These are phyloP conservation scores for Caenorhabditis afra DNA, from an alignment of 2,888 invertebrate genomes.

Conservation along the genomic window DNA sequence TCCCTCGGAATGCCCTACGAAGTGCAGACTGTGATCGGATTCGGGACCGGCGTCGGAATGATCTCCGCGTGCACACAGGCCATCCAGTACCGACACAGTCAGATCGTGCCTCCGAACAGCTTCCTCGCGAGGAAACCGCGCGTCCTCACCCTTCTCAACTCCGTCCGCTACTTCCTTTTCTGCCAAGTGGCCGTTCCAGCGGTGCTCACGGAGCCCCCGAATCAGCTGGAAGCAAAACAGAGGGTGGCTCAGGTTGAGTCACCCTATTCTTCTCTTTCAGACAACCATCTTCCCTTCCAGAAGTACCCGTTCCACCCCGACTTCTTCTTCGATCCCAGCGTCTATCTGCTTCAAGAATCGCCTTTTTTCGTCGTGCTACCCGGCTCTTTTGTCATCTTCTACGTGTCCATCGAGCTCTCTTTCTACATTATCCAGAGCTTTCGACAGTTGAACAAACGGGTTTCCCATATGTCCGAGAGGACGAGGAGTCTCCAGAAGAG, in stretches of 20 bases:
- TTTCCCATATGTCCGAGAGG: slow-evolving; percentile 41
- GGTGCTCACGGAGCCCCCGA: slow-evolving; percentile 21
- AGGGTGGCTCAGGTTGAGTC: slow-evolving; percentile 16
- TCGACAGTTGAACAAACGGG: slow-evolving; percentile 23
- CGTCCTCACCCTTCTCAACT: slow-evolving; percentile 12
- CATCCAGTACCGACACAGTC: slow-evolving; percentile 36
- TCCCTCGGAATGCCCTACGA: slow-evolving; percentile 34
- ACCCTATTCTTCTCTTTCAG: no score
- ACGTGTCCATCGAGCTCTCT: slow-evolving; percentile 29
- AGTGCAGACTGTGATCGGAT: slow-evolving; percentile 37
- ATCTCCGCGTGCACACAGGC: slow-evolving; percentile 38
- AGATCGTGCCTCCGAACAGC: slow-evolving; percentile 35
- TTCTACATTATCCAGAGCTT: slow-evolving; percentile 39
- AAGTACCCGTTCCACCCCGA: slow-evolving; percentile 29
- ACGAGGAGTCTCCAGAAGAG: slow-evolving; percentile 27
- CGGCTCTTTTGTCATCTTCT: slow-evolving; percentile 15
- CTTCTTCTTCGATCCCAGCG: slow-evolving; percentile 34
- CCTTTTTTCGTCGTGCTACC: slow-evolving; percentile 30
- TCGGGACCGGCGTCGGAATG: slow-evolving; percentile 46
- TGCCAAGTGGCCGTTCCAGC: slow-evolving; percentile 38
- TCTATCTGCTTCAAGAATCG: slow-evolving; percentile 35
- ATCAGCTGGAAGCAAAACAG: slow-evolving; percentile 33
- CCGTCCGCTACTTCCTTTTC: slow-evolving; percentile 22
- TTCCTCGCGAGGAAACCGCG: slow-evolving; percentile 18
- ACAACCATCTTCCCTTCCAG: slow-evolving; percentile 1